Base-by-base conservation (phyloP, 2,113 vertebrate genomes). In the Entomyzon cyanotis region DNA sequence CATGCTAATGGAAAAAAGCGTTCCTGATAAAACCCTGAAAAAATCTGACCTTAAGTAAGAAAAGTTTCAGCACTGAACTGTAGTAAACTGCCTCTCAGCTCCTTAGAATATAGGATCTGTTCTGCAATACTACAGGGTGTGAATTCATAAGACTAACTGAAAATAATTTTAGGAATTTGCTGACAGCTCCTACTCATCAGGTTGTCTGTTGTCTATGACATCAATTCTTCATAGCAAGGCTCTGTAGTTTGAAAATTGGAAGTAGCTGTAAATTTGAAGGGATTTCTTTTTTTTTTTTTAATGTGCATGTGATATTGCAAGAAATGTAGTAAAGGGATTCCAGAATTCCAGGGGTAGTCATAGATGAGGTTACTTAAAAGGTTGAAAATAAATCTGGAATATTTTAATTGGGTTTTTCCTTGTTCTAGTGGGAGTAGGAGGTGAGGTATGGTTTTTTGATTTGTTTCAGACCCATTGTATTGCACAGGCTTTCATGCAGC, bases 81-180 rank as follows among this genome's bases (percentile, higher is more conserved):
- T 18, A 42, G 15, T 41, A 75, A 96, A 74, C 37, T 53, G 46
- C 14, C 7, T 74, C 46, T 49, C 1, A 1, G 20, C 15, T 94
- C 37, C 39, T 24, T 62, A 62, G 60, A 62, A 71, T 23, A 10
- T 23, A 69, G 9, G 18, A 39, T 46, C 8, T 23, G 19, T 63
- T 87, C 76, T 44, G 19, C 47, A 33, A 46, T 47, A 21, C 49
- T 44, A 12, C 2, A 49, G 37, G 27, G 12, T 28, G 10, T 76
- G 70, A 90, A 91, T 52, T 62, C 27, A 12, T 71, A 68, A 75
- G 35, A 28, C 3, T 78, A 39, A 33, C 50, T 71, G 37, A 91
- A 95, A 92, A 62, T 47, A 71, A 71, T 49, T 65, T 46, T 70
- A 84, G 46, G 70, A 89, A 69, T 89, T 90, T 65, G 8, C 33